These are phyloP conservation scores for Drosophila sp. DNA, from an alignment of 1,140 invertebrate species.

Conservation along the genomic window DNA sequence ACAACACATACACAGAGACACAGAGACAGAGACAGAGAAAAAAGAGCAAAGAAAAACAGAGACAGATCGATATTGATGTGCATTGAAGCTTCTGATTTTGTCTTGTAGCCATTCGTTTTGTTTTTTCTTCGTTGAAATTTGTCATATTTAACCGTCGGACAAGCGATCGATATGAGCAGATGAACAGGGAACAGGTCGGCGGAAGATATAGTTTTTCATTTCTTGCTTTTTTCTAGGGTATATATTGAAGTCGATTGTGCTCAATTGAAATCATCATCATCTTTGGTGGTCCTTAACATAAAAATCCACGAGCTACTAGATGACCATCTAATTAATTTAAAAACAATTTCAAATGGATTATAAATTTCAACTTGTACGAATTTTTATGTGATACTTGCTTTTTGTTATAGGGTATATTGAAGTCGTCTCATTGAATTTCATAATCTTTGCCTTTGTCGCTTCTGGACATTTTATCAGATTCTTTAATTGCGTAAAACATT, in stretches of 20 bases:
- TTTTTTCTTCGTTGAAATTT: constrained; percentile 60
- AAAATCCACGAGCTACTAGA: no score
- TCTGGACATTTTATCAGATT: constrained; percentile 81
- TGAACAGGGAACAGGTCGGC: constrained; percentile 9
- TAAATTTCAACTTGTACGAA: no score
- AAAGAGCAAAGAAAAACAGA: constrained; percentile 25
- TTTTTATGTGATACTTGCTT: no score
- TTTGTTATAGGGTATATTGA: background rate
- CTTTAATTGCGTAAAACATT: constrained; percentile 82
- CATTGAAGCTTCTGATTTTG: constrained; percentile 66
- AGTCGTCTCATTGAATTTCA: background rate
- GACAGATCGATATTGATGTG: constrained; percentile 70
- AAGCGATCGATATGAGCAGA: constrained; percentile 71
- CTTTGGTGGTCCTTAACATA: no score
- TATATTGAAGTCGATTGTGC: background rate
- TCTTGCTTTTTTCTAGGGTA: background rate
- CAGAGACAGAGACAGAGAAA: constrained; percentile 20
- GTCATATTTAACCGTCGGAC: constrained; percentile 73
- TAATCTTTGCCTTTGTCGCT: constrained; percentile 38
- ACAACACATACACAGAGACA: constrained; percentile 28
- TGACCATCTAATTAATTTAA: no score
- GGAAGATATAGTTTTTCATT: background rate
- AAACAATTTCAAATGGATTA: no score
- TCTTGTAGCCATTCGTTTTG: constrained; percentile 41
- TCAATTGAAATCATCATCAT: no score